Base-by-base conservation (phyloP, 1,140 invertebrate species). In the Cataglyphis hispanica region DNA sequence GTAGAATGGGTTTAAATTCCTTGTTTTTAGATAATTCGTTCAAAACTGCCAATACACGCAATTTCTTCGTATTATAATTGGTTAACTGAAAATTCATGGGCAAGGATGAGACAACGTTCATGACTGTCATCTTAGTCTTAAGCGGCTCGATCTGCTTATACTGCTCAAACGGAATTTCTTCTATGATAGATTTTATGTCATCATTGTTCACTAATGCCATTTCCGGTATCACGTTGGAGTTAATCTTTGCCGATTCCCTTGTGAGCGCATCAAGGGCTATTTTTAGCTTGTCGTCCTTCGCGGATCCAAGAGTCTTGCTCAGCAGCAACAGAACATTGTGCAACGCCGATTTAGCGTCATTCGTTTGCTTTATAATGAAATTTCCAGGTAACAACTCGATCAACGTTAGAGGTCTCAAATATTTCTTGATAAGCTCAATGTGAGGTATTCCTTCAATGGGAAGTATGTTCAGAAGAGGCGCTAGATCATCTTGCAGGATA, bases 1-100 rank as follows among this genome's bases (percentile, higher is more conserved):
- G 0, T 11, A 16, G n/a, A n/a, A 0, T 1, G 19, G 60, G 34
- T 11, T 13, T 8, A 19, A 64, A 60, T 7, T 0, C 27, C 1
- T 50, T 8, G 43, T 31, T 77, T 16, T 56, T 78, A n/a, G 56
- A 31, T 27, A 87, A 37, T 19, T 56, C 25, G 13, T 80, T n/a
- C 63, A 87, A 40, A 13, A 87, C 27, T 13, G 50, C 72, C 6
- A 87, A 22, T 37, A 87, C 25, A 6, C 58, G 34, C 4, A 61
- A 40, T 40, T 87, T 87, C 19, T 53, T 85, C 16, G 86, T 87
- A 6, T 77, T 70, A 27, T 72, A 87, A n/a, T 78, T 37, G 19
- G 13, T 56, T 16, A 78, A 10, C 1, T 86, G 34, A 40, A 86
- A 87, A 58, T 80, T 63, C 7, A n/a, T 8, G 5, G 86, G 84